Conservation (phyloP, 2,797 vertebrate species). For the Sparus aurata region DNA sequence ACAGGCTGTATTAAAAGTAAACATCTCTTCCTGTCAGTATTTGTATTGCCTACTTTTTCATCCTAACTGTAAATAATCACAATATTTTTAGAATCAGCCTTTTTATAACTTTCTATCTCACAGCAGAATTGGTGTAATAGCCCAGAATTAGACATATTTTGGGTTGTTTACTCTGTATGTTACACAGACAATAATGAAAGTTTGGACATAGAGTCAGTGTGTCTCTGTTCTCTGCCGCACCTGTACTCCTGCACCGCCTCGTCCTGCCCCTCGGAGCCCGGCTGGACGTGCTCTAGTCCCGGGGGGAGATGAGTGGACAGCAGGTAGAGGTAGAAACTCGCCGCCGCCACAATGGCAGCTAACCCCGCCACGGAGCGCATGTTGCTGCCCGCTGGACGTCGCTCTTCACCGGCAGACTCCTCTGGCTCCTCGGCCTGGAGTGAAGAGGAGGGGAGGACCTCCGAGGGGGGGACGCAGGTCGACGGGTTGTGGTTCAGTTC, state of each 20-base stretch:
- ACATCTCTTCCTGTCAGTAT: neutral
- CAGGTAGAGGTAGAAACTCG: constrained; percentile 90
- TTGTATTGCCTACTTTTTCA: neutral
- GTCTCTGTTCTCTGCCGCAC: neutral
- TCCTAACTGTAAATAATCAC: neutral
- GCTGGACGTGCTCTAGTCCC: constrained; percentile 51
- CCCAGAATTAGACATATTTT: too few relatives aligned
- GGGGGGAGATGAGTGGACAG: constrained; percentile 88
- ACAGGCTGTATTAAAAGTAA: too few relatives aligned
- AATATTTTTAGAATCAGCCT: too few relatives aligned
- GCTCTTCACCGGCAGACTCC: neutral
- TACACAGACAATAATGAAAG: too few relatives aligned
- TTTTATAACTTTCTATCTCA: too few relatives aligned
- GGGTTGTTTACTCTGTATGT: too few relatives aligned
- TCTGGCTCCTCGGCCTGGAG: neutral
- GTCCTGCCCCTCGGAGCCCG: constrained; percentile 29
- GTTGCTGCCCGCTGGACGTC: constrained; percentile 52
- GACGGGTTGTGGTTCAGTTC: constrained; percentile 59
- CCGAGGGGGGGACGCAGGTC: neutral
- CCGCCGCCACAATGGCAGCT: constrained; percentile 81
- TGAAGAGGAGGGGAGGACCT: constrained; percentile 2
- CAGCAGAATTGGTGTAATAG: too few relatives aligned
- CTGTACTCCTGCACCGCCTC: constrained; percentile 45
- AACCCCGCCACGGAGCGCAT: constrained; percentile 86
- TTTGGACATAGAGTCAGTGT: neutral